Evolutionary conservation across 2,888 invertebrate species (phyloP).

Genomic region (Drosophila pullipes): DNA sequence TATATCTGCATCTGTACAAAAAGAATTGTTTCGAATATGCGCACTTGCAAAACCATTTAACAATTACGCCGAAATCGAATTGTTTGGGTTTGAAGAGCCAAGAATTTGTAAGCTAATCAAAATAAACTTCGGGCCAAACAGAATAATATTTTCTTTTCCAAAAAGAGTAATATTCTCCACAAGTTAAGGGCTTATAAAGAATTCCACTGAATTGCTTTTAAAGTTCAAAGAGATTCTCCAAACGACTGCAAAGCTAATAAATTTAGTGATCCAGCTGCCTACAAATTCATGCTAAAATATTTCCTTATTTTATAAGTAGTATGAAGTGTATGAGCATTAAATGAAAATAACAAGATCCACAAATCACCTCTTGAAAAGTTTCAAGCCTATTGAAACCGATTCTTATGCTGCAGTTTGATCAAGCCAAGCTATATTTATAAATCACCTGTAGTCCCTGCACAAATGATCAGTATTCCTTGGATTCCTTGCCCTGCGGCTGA

Average conservation of each 20-base stretch:
- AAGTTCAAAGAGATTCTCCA: not conserved
- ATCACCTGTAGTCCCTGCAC: not conserved
- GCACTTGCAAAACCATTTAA: slow-evolving; percentile 48
- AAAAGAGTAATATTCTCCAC: not conserved
- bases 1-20: slow-evolving; percentile 11
- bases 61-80: slow-evolving; percentile 37
- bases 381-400: not conserved
- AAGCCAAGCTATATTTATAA: too few species aligned
- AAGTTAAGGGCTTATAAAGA: not conserved
- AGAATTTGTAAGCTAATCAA: slow-evolving; percentile 13
- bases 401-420: too few species aligned
- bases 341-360: not conserved
- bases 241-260: not conserved
- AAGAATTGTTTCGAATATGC: slow-evolving; percentile 34
- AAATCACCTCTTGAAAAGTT: not conserved
- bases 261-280: not conserved
- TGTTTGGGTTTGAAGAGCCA: not conserved
- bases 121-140: slow-evolving; percentile 20
- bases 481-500: not conserved
- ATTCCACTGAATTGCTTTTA: not conserved
- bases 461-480: not conserved
- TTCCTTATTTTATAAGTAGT: not conserved
- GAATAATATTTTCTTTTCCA: slow-evolving; percentile 9
- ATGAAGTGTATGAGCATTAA: not conserved
- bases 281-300: not conserved